Conservation (phyloP, 2,888 invertebrate species). For the Furcula furcula region DNA sequence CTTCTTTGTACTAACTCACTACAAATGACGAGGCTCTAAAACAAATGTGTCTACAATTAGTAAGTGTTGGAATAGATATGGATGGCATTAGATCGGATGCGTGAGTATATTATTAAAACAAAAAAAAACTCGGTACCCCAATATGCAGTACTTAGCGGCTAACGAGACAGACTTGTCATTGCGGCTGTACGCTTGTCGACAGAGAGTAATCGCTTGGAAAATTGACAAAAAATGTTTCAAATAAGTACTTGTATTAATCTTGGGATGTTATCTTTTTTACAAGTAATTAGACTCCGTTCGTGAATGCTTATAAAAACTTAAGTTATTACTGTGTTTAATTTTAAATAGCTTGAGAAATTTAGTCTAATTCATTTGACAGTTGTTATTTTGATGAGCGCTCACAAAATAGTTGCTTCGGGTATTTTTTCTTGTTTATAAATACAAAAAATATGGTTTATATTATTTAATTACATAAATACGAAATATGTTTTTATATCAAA, state of each 20-base stretch:
- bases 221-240: slow-evolving; percentile 1
- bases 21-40: slow-evolving; percentile 19
- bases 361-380: too few relatives aligned
- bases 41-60: slow-evolving; percentile 32
- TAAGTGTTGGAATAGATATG: slow-evolving; percentile 41
- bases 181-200: slow-evolving; percentile 18
- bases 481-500: too few relatives aligned
- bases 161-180: slow-evolving; percentile 27
- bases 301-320: background rate
- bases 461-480: too few relatives aligned
- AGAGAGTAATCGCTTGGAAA: slow-evolving; percentile 4
- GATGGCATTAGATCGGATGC: slow-evolving; percentile 31
- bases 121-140: slow-evolving; percentile 20
- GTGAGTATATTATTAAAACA: slow-evolving; percentile 32
- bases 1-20: slow-evolving; percentile 16
- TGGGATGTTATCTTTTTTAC: background rate
- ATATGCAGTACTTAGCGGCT: slow-evolving; percentile 37
- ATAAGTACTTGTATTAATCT: background rate
- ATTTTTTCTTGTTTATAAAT: too few relatives aligned
- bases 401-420: too few relatives aligned
- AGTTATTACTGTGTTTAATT: too few relatives aligned
- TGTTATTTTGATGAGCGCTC: too few relatives aligned
- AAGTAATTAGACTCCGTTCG: background rate
- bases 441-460: too few relatives aligned
- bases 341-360: too few relatives aligned